Evolutionary conservation across 1,140 invertebrate genomes (phyloP).

Genomic region (Aphidius ervi): DNA sequence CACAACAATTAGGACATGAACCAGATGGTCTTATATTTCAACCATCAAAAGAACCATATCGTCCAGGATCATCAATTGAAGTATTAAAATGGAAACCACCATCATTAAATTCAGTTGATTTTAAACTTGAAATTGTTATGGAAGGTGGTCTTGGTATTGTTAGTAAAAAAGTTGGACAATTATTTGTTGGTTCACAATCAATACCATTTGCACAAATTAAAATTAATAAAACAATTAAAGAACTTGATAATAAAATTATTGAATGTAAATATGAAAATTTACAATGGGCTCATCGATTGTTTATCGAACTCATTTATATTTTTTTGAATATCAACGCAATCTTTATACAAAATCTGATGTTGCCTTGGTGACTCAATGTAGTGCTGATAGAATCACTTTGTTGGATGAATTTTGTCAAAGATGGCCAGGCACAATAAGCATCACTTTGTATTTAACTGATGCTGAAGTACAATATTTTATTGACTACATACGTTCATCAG

Average conservation of each 20-base stretch:
- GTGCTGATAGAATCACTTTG: slow-evolving; percentile 82
- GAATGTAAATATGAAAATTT: slow-evolving; percentile 88
- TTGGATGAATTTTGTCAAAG: slow-evolving; percentile 81
- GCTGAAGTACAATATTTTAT: slow-evolving; percentile 82
- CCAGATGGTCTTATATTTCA: slow-evolving; percentile 98
- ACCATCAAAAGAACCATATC: slow-evolving; percentile 81
- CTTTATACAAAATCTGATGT: slow-evolving; percentile 62
- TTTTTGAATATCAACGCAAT: slow-evolving; percentile 77
- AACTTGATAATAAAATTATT: slow-evolving; percentile 90
- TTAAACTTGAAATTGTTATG: slow-evolving; percentile 77
- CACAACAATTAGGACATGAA: slow-evolving; percentile 81
- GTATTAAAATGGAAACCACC: slow-evolving; percentile 98
- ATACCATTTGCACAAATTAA: slow-evolving; percentile 72
- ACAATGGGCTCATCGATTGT: slow-evolving; percentile 65
- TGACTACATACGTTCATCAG: slow-evolving; percentile 71
- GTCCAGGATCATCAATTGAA: slow-evolving; percentile 72
- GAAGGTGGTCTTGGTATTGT: slow-evolving; percentile 71
- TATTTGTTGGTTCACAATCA: slow-evolving; percentile 73
- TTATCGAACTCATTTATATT: slow-evolving; percentile 81
- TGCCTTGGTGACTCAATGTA: slow-evolving; percentile 83
- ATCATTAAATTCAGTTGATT: slow-evolving; percentile 93
- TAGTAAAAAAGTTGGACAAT: slow-evolving; percentile 66
- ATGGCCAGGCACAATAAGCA: slow-evolving; percentile 85
- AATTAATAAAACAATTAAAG: slow-evolving; percentile 65
- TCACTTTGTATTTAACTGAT: slow-evolving; percentile 86